Percentiles rank a stretch among this genome's conserved stretches.
Evolutionary conservation across 2,888 invertebrate genomes (phyloP).

Genomic region (Drosophila birchii): DNA sequence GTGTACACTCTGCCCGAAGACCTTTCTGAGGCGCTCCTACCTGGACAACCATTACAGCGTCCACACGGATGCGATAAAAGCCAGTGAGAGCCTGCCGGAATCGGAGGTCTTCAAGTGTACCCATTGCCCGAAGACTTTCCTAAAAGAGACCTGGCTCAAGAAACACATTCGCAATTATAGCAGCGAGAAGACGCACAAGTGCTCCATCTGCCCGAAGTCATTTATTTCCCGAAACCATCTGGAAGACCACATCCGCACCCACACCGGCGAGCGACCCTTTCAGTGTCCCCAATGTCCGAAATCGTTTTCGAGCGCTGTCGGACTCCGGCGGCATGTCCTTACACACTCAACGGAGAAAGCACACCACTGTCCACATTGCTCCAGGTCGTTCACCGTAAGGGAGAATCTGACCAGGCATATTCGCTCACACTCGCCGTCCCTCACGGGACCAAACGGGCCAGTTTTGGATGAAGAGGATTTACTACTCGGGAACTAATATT

Average conservation of each 20-base stretch:
- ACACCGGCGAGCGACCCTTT: constrained; percentile 7
- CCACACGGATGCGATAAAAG: not conserved
- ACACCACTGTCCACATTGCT: not conserved
- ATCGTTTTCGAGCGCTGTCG: not conserved
- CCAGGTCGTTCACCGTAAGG: not conserved
- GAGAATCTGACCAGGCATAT: not conserved
- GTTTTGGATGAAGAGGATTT: not conserved
- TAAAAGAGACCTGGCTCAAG: constrained; percentile 7
- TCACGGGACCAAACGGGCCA: no score
- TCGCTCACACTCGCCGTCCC: not conserved
- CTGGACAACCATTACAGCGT: constrained; percentile 10
- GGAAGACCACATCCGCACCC: constrained; percentile 6
- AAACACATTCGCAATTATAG: constrained; percentile 9
- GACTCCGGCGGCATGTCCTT: not conserved
- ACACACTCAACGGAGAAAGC: not conserved
- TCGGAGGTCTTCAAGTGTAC: constrained; percentile 1
- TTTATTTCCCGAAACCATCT: constrained; percentile 6
- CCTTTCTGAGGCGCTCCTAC: constrained; percentile 1
- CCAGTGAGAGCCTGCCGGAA: not conserved
- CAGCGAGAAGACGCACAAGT: constrained; percentile 6
- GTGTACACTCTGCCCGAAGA: not conserved
- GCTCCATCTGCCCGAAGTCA: constrained; percentile 6
- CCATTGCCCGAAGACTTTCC: constrained; percentile 3
- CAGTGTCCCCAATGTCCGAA: not conserved
- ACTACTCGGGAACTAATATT: not conserved